Evolutionary conservation across 1,140 invertebrate species (phyloP).

Genomic region (Diprion similis): DNA sequence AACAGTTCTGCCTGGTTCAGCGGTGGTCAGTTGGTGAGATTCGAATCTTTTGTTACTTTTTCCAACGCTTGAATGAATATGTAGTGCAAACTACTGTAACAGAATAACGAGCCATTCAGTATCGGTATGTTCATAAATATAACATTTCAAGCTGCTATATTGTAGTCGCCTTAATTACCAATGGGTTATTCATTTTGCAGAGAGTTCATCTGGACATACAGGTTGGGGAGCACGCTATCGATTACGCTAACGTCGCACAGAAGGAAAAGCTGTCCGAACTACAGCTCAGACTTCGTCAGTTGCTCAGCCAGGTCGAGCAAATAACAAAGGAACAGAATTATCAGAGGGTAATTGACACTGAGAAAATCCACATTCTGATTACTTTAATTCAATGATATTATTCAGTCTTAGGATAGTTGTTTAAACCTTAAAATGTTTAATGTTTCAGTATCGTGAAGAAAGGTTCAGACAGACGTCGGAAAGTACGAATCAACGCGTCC

Average conservation of each 20-base stretch:
- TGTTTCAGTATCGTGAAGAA: slow-evolving; percentile 94
- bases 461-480: slow-evolving; percentile 97
- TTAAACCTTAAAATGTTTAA: slow-evolving; percentile 32
- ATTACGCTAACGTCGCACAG: slow-evolving; percentile 96
- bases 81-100: not conserved
- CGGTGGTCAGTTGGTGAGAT: slow-evolving; percentile 85
- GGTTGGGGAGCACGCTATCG: slow-evolving; percentile 98
- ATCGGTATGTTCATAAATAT: not conserved
- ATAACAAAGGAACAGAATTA: slow-evolving; percentile 99
- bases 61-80: not conserved
- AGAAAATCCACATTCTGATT: no score
- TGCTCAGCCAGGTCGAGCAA: slow-evolving; percentile 98
- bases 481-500: slow-evolving; percentile 94
- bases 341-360: slow-evolving; percentile 79
- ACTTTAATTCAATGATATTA: no score
- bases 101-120: not conserved
- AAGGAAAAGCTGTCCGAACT: slow-evolving; percentile 98
- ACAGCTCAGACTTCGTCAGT: slow-evolving; percentile 92
- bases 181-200: slow-evolving; percentile 57
- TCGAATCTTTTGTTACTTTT: slow-evolving; percentile 20
- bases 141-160: no score
- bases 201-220: slow-evolving; percentile 98
- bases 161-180: not conserved
- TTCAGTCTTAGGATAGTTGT: slow-evolving; percentile 13
- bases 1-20: slow-evolving; percentile 98